phyloP scores from a whole-genome alignment of 2,113 vertebrate species.

The Amphilophus citrinellus region DNA sequence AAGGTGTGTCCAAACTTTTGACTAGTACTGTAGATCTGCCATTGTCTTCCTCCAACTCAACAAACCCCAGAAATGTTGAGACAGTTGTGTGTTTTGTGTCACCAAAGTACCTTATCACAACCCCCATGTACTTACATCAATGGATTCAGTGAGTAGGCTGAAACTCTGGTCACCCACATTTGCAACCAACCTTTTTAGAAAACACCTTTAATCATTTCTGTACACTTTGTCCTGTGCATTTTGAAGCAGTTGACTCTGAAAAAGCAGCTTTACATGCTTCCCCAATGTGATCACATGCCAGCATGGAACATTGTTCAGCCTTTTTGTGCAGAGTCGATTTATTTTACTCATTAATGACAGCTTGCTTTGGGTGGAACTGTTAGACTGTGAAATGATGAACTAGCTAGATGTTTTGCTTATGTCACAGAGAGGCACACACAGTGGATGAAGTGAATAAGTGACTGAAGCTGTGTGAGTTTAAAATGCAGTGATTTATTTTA shows the following conservation, averaged over 20 bases:
- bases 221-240: too few species aligned
- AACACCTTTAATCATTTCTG: too few species aligned
- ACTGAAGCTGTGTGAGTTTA: too few species aligned
- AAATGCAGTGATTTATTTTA: too few species aligned
- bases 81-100: background rate
- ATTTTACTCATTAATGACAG: background rate
- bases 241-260: background rate
- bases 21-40: background rate
- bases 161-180: background rate
- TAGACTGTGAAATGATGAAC: too few species aligned
- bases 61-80: background rate
- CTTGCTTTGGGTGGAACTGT: background rate
- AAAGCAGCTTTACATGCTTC: slow-evolving; percentile 16
- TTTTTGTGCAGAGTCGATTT: background rate
- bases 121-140: background rate
- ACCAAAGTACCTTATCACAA: background rate
- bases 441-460: too few species aligned
- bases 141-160: background rate
- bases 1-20: too few species aligned
- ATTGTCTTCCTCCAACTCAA: background rate
- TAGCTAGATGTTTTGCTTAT: too few species aligned
- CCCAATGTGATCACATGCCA: slow-evolving; percentile 9
- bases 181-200: too few species aligned
- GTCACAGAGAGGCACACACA: too few species aligned
- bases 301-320: background rate